Evolutionary conservation across 2,888 invertebrate species (phyloP).

Genomic region (Pyrrhosoma nymphula): DNA sequence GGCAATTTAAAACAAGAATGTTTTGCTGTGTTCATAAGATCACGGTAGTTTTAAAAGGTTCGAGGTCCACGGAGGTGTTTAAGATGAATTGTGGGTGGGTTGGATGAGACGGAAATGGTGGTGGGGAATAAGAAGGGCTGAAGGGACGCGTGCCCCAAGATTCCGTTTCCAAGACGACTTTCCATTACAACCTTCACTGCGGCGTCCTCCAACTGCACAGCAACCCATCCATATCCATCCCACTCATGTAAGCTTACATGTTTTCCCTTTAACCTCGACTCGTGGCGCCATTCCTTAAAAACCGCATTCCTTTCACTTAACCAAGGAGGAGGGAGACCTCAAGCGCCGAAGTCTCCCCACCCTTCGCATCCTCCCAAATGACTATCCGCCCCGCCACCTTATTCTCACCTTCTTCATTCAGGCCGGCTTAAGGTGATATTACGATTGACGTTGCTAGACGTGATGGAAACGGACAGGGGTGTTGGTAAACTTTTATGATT

Average conservation of each 20-base stretch:
- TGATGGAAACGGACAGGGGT: no score
- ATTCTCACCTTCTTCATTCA: no score
- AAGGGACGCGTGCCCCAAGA: neutral
- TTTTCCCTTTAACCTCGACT: slow-evolving; percentile 50
- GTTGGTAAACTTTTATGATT: no score
- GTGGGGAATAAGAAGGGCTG: neutral
- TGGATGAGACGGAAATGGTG: neutral
- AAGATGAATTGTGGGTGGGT: no score
- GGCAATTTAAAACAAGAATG: no score
- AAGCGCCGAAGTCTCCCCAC: neutral
- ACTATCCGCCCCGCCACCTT: neutral
- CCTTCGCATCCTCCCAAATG: neutral
- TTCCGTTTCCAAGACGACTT: neutral
- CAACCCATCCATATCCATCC: neutral
- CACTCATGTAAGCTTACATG: slow-evolving; percentile 60
- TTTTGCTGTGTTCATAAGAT: no score
- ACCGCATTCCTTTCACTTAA: slow-evolving; percentile 62
- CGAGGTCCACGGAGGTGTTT: no score
- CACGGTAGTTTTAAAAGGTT: no score
- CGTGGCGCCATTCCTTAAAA: slow-evolving; percentile 42
- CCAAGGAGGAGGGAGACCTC: neutral
- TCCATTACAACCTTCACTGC: neutral
- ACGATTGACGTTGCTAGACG: no score
- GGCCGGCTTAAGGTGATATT: no score
- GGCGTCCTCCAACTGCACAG: neutral